Evolutionary conservation across 23 tunicate genomes (phyloP).

Genomic region (Clavelina lepadiformis): DNA sequence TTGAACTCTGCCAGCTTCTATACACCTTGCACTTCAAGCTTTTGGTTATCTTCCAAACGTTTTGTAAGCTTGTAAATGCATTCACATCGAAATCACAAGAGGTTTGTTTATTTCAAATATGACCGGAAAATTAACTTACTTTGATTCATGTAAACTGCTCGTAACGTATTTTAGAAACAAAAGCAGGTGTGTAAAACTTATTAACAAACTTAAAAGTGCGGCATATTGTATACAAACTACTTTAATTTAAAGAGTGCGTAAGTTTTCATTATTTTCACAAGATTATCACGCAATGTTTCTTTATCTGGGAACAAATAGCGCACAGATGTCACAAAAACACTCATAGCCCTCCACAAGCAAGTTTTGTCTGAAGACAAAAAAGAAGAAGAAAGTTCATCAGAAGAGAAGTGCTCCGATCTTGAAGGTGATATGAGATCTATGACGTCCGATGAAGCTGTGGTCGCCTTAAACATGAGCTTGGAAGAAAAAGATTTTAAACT

Average conservation of each 20-base stretch:
- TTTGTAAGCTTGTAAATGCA: constrained; percentile 39
- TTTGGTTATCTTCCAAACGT: constrained; percentile 46
- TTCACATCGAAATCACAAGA: constrained; percentile 12
- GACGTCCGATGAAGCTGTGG: constrained; percentile 36
- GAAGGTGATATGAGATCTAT: constrained; percentile 34
- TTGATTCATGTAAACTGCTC: no score
- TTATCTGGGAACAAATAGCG: no score
- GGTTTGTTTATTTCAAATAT: no score
- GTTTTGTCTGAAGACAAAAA: constrained; percentile 14
- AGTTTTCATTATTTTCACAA: no score
- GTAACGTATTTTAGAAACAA: no score
- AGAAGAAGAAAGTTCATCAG: constrained; percentile 1
- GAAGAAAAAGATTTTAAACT: constrained; percentile 15
- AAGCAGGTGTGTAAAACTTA: no score
- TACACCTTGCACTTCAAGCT: constrained; percentile 76
- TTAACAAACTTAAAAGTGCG: no score
- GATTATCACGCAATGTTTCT: no score
- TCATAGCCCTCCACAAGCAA: constrained; percentile 26
- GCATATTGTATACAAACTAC: no score
- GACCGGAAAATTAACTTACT: no score
- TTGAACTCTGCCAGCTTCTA: constrained; percentile 54
- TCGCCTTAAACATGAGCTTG: constrained; percentile 4
- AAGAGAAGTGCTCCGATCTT: constrained; percentile 7
- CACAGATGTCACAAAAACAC: constrained; percentile 8
- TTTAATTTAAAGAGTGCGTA: no score